phyloP scores from a whole-genome alignment of 2,113 vertebrate genomes.

The Phodopus roborovskii region DNA sequence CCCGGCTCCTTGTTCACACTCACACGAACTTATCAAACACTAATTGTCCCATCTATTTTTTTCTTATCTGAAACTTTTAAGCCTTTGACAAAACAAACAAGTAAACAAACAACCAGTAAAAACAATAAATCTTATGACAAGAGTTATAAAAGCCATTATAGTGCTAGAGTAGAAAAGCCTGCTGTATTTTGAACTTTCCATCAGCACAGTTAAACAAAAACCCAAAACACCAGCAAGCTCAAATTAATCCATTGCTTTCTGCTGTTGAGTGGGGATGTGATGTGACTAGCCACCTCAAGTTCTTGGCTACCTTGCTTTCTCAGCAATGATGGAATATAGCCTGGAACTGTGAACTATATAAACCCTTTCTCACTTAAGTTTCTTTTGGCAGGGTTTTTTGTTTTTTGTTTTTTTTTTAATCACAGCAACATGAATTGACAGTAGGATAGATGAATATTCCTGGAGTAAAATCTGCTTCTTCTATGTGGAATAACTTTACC shows the following conservation, averaged over 20 bases:
- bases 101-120: neutral
- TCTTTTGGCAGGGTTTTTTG: neutral
- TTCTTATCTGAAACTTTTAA: conserved; percentile 42
- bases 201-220: neutral
- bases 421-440: neutral
- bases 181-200: neutral
- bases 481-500: neutral
- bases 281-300: neutral
- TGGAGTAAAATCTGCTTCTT: neutral
- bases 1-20: conserved; percentile 69
- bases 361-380: neutral
- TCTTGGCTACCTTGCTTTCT: neutral
- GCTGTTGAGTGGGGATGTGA: neutral
- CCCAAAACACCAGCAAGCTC: neutral
- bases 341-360: neutral
- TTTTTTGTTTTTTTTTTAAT: neutral
- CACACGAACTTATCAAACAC: conserved; percentile 79
- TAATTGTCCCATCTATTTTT: conserved; percentile 64
- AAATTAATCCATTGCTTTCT: neutral
- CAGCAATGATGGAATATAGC: neutral
- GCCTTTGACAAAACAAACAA: conserved; percentile 21
- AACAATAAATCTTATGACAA: conserved; percentile 12
- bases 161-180: neutral
- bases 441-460: neutral
- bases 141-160: neutral